These are phyloP conservation scores for Enteromius anoplus DNA, from an alignment of 2,797 vertebrate genomes.

Conservation along the genomic window DNA sequence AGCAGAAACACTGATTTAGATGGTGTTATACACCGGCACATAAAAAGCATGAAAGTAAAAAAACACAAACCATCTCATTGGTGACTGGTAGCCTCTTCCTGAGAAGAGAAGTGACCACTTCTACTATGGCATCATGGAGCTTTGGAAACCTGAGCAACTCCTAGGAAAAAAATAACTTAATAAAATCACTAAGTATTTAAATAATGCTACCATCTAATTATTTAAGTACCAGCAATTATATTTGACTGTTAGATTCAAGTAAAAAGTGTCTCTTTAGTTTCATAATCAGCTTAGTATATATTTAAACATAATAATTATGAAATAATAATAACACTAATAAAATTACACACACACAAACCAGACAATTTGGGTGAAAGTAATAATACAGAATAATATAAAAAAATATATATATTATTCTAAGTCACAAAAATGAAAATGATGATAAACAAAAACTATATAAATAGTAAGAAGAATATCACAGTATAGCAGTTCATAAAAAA, in stretches of 20 bases:
- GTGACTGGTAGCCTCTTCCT: conserved; percentile 94
- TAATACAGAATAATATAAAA: neutral
- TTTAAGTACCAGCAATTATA: neutral
- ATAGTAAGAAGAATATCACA: neutral
- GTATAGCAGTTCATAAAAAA: neutral
- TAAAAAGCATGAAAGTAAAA: neutral
- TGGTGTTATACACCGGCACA: neutral
- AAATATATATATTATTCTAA: neutral
- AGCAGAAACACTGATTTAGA: neutral
- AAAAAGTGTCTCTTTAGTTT: neutral
- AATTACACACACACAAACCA: neutral
- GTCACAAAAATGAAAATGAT: neutral
- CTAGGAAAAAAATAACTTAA: conserved; percentile 66
- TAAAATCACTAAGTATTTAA: neutral
- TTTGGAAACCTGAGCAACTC: conserved; percentile 97
- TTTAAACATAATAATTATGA: neutral
- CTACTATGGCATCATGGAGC: conserved; percentile 97
- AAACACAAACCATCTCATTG: conserved; percentile 91
- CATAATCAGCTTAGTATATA: neutral
- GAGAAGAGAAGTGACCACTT: conserved; percentile 95
- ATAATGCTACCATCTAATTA: neutral
- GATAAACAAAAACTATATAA: neutral
- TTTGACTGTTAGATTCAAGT: neutral
- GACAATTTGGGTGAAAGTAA: neutral
- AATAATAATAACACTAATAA: neutral